Evolutionary conservation across 2,797 vertebrate genomes (phyloP).

Genomic region (Galaxias olidus): DNA sequence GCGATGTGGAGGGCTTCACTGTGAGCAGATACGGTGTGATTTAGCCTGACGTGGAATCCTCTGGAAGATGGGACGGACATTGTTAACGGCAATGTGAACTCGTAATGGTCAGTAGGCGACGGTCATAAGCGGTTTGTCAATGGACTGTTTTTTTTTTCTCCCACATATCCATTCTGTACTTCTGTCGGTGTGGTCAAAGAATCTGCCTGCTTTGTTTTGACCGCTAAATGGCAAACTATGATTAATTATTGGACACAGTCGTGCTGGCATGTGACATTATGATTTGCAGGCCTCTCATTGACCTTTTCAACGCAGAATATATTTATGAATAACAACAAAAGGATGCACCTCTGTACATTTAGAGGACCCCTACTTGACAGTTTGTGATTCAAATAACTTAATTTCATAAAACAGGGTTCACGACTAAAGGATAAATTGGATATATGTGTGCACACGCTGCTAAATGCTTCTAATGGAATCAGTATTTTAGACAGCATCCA

Average conservation of each 20-base stretch:
- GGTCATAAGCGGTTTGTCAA: too few species aligned
- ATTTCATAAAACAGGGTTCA: too few species aligned
- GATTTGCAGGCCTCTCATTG: constrained; percentile 7
- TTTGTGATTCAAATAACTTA: too few species aligned
- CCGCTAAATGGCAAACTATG: constrained; percentile 29
- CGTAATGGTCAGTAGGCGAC: too few species aligned
- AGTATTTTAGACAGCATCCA: too few species aligned
- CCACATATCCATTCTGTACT: background rate
- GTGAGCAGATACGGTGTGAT: constrained; percentile 49
- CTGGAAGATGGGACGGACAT: background rate
- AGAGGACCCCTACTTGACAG: too few species aligned
- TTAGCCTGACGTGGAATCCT: constrained; percentile 46
- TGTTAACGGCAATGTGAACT: too few species aligned
- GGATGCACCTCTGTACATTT: too few species aligned
- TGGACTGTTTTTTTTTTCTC: background rate
- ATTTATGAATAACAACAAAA: constrained; percentile 6
- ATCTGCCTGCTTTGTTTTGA: constrained; percentile 3
- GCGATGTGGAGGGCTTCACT: constrained; percentile 51
- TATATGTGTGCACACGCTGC: too few species aligned
- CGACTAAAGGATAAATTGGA: too few species aligned
- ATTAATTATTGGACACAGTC: constrained; percentile 21
- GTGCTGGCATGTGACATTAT: constrained; percentile 21
- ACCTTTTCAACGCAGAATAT: constrained; percentile 32
- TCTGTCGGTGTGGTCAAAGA: constrained; percentile 1
- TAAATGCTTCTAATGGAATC: too few species aligned